Evolutionary conservation across 2,888 invertebrate genomes (phyloP).

Genomic region (Cyclophora albipunctata): DNA sequence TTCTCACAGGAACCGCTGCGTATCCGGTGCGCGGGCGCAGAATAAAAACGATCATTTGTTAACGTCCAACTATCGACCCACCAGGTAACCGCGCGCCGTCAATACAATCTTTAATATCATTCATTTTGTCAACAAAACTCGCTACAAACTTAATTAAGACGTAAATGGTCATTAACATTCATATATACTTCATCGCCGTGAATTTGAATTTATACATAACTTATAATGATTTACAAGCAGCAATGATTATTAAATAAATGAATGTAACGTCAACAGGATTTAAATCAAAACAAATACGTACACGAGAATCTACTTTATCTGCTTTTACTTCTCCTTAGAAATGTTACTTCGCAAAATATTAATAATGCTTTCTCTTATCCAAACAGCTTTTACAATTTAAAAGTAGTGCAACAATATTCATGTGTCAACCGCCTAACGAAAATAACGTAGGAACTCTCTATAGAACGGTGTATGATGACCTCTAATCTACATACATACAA

Average conservation of each 20-base stretch:
- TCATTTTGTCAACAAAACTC: too few species aligned
- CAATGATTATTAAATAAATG: too few species aligned
- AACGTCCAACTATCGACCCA: slow-evolving; percentile 45
- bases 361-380: slow-evolving; percentile 22
- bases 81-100: slow-evolving; percentile 42
- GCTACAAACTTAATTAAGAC: too few species aligned
- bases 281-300: too few species aligned
- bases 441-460: slow-evolving; percentile 50
- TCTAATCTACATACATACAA: slow-evolving; percentile 70
- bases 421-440: slow-evolving; percentile 45
- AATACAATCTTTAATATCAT: too few species aligned
- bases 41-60: slow-evolving; percentile 71
- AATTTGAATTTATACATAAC: too few species aligned
- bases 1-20: slow-evolving; percentile 72
- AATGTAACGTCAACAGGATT: too few species aligned
- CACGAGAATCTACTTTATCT: too few species aligned
- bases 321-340: not conserved
- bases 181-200: too few species aligned
- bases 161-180: too few species aligned
- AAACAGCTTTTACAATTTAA: slow-evolving; percentile 25
- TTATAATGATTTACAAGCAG: too few species aligned
- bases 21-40: slow-evolving; percentile 69
- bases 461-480: slow-evolving; percentile 64
- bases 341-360: slow-evolving; percentile 13
- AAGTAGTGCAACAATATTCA: slow-evolving; percentile 46